Percentiles rank a stretch among this genome's conserved stretches.
Evolutionary conservation across 2,797 vertebrate genomes (phyloP).

Genomic region (Pelochelys cantorii): DNA sequence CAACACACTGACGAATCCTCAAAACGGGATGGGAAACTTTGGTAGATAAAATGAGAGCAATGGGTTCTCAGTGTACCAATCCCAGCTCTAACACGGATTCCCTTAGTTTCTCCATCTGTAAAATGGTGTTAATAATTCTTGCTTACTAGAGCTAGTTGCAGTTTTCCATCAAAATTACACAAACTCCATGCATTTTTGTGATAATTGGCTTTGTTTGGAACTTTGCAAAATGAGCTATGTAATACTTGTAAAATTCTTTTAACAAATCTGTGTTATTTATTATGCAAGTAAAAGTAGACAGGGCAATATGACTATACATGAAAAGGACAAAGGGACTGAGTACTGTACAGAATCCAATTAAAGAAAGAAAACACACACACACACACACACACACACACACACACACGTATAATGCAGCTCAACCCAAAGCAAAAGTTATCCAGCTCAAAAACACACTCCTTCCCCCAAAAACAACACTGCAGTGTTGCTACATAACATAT

Average conservation of each 20-base stretch:
- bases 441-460: background rate
- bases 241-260: background rate
- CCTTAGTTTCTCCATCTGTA: too few species aligned
- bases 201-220: rapidly evolving
- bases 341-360: background rate
- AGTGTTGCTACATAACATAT: background rate
- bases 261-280: background rate
- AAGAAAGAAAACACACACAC: background rate
- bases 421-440: background rate
- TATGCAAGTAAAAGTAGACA: rapidly evolving
- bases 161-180: background rate
- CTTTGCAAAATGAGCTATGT: background rate
- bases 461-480: background rate
- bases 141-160: background rate
- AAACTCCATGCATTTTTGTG: rapidly evolving
- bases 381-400: background rate
- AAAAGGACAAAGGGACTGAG: background rate
- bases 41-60: background rate
- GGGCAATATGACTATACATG: background rate
- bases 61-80: background rate
- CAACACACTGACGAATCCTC: rapidly evolving
- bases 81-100: background rate
- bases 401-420: background rate
- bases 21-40: rapidly evolving
- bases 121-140: too few species aligned